These are phyloP conservation scores for Chalcis sispes DNA, from an alignment of 2,888 invertebrate genomes.

Conservation along the genomic window DNA sequence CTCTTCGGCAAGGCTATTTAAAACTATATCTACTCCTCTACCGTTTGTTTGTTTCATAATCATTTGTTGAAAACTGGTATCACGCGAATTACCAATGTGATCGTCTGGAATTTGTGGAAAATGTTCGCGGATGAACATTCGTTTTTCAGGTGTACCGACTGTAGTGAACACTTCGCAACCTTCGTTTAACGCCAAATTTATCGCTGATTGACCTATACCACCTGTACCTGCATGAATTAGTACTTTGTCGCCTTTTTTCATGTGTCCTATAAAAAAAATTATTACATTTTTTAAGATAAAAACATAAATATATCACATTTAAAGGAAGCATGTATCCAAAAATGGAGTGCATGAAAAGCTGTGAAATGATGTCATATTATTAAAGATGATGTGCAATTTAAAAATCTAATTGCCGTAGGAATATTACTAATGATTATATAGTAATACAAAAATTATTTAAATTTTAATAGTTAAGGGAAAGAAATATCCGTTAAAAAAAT, in stretches of 20 bases:
- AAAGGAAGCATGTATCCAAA: too few species aligned
- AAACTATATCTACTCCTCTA: constrained; percentile 91
- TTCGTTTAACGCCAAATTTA: constrained; percentile 79
- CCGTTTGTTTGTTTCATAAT: constrained; percentile 88
- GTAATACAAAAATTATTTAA: too few species aligned
- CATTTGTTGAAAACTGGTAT: constrained; percentile 91
- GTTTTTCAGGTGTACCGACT: constrained; percentile 79
- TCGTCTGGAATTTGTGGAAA: constrained; percentile 79
- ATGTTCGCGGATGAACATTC: constrained; percentile 77
- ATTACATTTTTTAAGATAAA: constrained; percentile 6
- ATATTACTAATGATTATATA: too few species aligned
- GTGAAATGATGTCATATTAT: too few species aligned
- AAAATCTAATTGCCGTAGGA: too few species aligned
- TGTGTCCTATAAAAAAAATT: constrained; percentile 73
- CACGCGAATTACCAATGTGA: constrained; percentile 92
- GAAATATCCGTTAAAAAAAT: too few species aligned
- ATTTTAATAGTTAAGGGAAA: too few species aligned
- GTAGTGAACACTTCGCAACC: constrained; percentile 81
- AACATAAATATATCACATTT: too few species aligned
- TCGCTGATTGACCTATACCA: constrained; percentile 84
- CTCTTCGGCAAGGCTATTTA: constrained; percentile 95
- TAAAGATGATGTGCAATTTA: too few species aligned
- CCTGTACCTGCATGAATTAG: constrained; percentile 78
- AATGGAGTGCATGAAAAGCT: too few species aligned
- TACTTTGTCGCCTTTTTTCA: constrained; percentile 76